These are phyloP conservation scores for Orestias chungarensis DNA, from an alignment of 2,797 vertebrate genomes.

Conservation along the genomic window DNA sequence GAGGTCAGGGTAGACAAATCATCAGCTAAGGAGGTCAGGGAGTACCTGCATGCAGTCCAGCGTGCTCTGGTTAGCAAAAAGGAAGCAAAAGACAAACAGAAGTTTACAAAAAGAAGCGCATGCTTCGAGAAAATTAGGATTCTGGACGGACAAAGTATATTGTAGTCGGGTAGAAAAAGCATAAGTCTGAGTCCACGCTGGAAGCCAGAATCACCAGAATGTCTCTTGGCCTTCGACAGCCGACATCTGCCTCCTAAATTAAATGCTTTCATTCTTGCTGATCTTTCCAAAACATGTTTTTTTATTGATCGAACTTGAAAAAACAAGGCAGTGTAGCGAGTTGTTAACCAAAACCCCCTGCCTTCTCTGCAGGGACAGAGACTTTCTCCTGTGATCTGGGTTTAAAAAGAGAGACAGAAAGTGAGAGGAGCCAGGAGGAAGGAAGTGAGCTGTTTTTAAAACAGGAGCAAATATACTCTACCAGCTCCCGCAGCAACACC, in stretches of 20 bases:
- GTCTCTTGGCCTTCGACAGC: constrained; percentile 40
- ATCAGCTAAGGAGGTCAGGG: constrained; percentile 15
- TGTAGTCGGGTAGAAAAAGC: constrained; percentile 61
- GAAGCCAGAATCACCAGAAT: constrained; percentile 51
- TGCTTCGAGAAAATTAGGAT: constrained; percentile 60
- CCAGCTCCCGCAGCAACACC: constrained; percentile 84
- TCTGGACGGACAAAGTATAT: constrained; percentile 32
- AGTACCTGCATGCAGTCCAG: constrained; percentile 99
- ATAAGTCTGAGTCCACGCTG: constrained; percentile 47
- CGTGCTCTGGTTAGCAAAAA: constrained; percentile 87
- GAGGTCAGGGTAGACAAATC: constrained; percentile 13
- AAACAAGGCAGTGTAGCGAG: constrained; percentile 20
- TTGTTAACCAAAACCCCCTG: constrained; percentile 13
- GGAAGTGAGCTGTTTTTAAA: constrained; percentile 43
- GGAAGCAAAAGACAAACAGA: constrained; percentile 48
- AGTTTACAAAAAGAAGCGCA: constrained; percentile 51
- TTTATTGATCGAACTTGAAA: constrained; percentile 13
- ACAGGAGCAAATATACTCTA: constrained; percentile 79
- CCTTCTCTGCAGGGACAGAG: constrained; percentile 51
- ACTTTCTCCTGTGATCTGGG: constrained; percentile 64
- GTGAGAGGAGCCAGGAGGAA: constrained; percentile 55
- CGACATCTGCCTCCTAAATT: constrained; percentile 23
- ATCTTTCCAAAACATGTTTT: constrained; percentile 10
- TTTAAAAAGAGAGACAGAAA: constrained; percentile 49
- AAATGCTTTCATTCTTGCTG: not conserved